Base-by-base conservation (phyloP, 2,888 invertebrate genomes). In the Dryocosmus kuriphilus region DNA sequence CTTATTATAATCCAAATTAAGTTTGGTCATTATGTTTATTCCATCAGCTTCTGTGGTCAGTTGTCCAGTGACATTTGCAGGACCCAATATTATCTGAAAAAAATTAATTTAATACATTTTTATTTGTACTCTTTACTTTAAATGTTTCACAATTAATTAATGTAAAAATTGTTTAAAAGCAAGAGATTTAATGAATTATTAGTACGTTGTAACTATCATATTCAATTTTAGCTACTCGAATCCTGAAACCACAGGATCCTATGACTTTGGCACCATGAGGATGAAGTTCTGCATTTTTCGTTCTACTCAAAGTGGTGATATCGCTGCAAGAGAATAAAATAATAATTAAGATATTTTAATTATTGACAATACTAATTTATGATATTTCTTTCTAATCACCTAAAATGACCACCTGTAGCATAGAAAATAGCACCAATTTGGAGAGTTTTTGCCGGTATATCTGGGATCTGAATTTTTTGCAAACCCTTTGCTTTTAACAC, bases 121-220 rank as follows among this genome's bases (percentile, higher is more conserved):
- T n/a, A n/a, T n/a, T n/a, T n/a, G n/a, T n/a, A 32, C 11, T 16
- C n/a, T n/a, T n/a, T n/a, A n/a, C n/a, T n/a, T n/a, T n/a, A n/a
- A n/a, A n/a, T n/a, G n/a, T n/a, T n/a, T n/a, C n/a, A n/a, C n/a
- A n/a, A n/a, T n/a, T n/a, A n/a, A n/a, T n/a, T n/a, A n/a, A n/a
- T n/a, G n/a, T n/a, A n/a, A n/a, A n/a, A n/a, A n/a, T n/a, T n/a
- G n/a, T n/a, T n/a, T n/a, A n/a, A 38, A 9, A 11, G 38, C 9
- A n/a, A n/a, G n/a, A n/a, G n/a, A n/a, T n/a, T n/a, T n/a, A 38
- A 38, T 38, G 9, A 38, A 5, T 32, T 32, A 32, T 38, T 14
- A 62, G 81, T 84, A 87, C 87, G 82, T 75, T 81, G 38, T 86
- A 87, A 51, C 80, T 63, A 32, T 78, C 35, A 51, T 84, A 86